Evolutionary conservation across 2,797 vertebrate species (phyloP), one percentile per base, ranked within the genome.

Genomic region (Phoeniculus purpureus): DNA sequence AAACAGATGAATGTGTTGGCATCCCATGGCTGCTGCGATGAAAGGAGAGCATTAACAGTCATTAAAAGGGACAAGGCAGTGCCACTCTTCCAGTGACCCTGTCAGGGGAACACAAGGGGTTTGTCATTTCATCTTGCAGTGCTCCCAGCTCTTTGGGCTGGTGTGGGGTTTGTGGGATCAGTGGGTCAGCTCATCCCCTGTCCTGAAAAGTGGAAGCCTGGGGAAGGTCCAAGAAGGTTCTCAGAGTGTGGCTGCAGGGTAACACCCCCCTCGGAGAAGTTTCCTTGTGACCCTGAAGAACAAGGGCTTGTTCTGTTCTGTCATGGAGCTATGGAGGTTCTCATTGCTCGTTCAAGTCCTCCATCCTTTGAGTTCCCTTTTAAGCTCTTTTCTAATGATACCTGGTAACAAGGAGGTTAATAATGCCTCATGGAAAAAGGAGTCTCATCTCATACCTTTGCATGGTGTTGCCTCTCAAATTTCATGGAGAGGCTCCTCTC

Each of bases 1-100:
- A 94, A 92, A 12, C 85, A 95, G 94, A 94, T 76, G 32, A 94
- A 94, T 92, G 94, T 22, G 85, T 94, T 94, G 89, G 92, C 92
- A 80, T 93, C 85, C 80, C 87, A 34, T 51, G 89, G 87, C 87
- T 68, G 1, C 64, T 11, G 51, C 66, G 88, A 93, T 87, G 94
- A 92, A 95, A 92, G 93, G 90, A 78, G 81, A 94, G 32, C 93
- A 92, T 96, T 94, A 96, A 84, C 89, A 83, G 90, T 96, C 95
- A 94, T 96, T 96, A 96, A 96, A 94, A 96, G 86, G 93, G 92
- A 96, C 92, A 58, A 82, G 88, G 4, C 67, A 34, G 89, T 85
- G 75, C 94, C 92, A 92, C 2, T 6, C 71, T 94, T 82, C 51
- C 55, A 60, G 64, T 37, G 65, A 94, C 85, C 92, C 85, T 75